Evolutionary conservation across 53 echinoderm and acorn worm species (phyloP), one percentile per base, ranked within the genome.

Genomic region (Paracentrotus lividus): DNA sequence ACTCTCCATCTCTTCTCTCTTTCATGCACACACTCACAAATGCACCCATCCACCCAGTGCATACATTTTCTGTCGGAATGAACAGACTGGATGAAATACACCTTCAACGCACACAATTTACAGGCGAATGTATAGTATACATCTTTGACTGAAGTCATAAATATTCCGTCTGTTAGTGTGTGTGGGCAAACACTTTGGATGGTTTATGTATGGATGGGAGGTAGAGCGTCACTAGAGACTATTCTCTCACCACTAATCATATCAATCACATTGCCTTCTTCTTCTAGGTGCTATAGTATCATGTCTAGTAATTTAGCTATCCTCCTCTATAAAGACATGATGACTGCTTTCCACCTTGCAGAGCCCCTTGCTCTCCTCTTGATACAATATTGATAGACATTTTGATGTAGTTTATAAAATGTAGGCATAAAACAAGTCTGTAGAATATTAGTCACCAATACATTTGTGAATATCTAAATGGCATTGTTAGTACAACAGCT

Each of bases 201-300:
- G 89, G 89, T 65, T 89, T 64, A 55, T 61, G 89, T 65, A 42
- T 89, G 89, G 21, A n/a, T 89, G 89, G 21, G 26, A 89, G 89
- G 23, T 44, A 38, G 65, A 61, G 89, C 89, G 24, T 89, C 55
- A 42, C 89, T 54, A 36, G 47, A 81, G 87, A 57, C 87, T 87
- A 26, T 13, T 55, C 57, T 54, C 55, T 33, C 16, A 87, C 87
- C 8, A 87, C 56, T 57, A 87, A 87, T 87, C 87, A 87, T 57
- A 87, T 87, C 87, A 87, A 54, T 87, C 87, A 36, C 87, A 81
- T 47, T 72, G 72, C 72, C 40, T 72, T 72, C 16, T 72, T 72
- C 16, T 72, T 72, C 38, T 18, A 72, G 40, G 72, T 40, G 40
- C 18, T 16, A 40, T 18, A 40, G 72, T 72, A 38, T 72, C 72